Conservation (phyloP, 2,113 vertebrate genomes). For the Psittacula cyanocephala region DNA sequence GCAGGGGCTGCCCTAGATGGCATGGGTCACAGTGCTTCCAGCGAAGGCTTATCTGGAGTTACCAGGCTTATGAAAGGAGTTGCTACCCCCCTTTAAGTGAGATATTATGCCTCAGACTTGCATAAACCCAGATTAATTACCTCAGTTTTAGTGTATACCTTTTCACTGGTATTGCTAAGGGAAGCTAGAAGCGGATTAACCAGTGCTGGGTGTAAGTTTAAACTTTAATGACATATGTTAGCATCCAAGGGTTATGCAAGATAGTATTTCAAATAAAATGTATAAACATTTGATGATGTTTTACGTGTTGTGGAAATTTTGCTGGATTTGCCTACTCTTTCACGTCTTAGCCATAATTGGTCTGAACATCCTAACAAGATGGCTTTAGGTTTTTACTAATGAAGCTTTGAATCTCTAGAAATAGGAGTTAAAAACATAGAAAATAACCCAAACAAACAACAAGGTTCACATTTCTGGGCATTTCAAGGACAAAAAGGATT, state of each 20-base stretch:
- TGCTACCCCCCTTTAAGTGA: neutral
- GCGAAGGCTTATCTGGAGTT: neutral
- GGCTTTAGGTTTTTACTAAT: neutral
- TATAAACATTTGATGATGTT: neutral
- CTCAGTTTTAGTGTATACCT: neutral
- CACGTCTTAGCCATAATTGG: neutral
- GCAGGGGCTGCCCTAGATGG: neutral
- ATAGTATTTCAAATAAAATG: neutral
- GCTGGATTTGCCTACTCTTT: neutral
- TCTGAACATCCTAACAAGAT: neutral
- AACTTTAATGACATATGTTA: neutral
- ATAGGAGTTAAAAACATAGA: neutral
- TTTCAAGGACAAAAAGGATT: constrained; percentile 16
- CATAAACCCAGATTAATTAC: neutral
- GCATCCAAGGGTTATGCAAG: neutral
- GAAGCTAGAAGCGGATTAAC: neutral
- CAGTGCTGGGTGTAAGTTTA: neutral
- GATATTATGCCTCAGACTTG: neutral
- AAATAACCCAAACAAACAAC: neutral
- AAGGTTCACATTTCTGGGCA: neutral
- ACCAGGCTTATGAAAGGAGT: neutral
- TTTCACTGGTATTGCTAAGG: neutral
- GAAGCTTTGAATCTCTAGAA: neutral
- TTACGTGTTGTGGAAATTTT: neutral
- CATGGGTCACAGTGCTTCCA: neutral